Percentiles rank a stretch among this genome's conserved stretches.
Evolutionary conservation across 2,888 invertebrate species (phyloP).

Genomic region (Dichetophora obliterata): DNA sequence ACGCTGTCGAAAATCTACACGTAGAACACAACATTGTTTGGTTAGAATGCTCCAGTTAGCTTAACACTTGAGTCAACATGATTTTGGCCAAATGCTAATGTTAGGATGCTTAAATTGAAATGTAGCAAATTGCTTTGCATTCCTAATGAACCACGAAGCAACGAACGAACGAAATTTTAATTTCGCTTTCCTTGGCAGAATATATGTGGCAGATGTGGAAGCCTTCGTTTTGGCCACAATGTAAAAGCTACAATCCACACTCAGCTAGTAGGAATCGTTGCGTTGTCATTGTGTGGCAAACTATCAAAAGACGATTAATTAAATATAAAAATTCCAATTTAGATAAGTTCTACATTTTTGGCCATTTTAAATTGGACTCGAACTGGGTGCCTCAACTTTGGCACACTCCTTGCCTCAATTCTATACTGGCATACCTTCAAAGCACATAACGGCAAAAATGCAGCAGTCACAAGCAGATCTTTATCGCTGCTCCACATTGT

Average conservation of each 20-base stretch:
- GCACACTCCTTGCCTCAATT: not conserved
- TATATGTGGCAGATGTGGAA: not conserved
- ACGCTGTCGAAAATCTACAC: conserved; percentile 12
- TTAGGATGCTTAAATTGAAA: conserved; percentile 20
- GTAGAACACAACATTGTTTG: not conserved
- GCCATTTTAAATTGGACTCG: conserved; percentile 52
- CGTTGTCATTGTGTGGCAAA: conserved; percentile 30
- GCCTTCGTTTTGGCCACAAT: not conserved
- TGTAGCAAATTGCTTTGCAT: conserved; percentile 23
- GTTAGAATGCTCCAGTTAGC: not conserved
- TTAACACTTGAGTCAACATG: conserved; percentile 16
- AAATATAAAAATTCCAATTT: conserved; percentile 57
- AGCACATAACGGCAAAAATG: conserved; percentile 28
- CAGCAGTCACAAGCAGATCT: conserved; percentile 49
- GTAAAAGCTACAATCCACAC: not conserved
- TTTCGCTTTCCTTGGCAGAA: not conserved
- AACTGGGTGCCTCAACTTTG: not conserved
- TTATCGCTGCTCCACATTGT: conserved; percentile 62
- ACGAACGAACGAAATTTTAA: not conserved
- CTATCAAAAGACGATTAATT: conserved; percentile 55
- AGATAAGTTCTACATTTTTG: conserved; percentile 51
- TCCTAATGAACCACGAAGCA: not conserved
- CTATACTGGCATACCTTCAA: not conserved
- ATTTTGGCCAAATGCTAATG: not conserved
- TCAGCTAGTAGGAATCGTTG: not conserved